phyloP scores from a whole-genome alignment of 2,113 vertebrate species.

The Saguinus imperator region DNA sequence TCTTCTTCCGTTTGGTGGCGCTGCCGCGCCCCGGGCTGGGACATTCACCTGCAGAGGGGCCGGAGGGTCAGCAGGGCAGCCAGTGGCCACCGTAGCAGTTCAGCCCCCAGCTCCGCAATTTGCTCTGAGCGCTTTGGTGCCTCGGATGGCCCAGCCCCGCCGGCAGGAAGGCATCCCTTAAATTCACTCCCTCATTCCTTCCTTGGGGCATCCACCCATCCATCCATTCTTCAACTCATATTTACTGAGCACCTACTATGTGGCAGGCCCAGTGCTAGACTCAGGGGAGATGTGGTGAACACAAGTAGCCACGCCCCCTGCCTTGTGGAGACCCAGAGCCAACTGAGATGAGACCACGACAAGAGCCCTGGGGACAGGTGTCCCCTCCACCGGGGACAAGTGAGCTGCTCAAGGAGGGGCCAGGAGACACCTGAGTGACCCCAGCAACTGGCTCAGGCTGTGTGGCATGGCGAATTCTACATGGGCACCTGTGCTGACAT shows the following conservation, averaged over 20 bases:
- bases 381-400: neutral
- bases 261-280: neutral
- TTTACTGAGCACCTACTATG: neutral
- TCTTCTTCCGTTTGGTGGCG: constrained; percentile 86
- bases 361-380: neutral
- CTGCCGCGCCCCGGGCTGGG: constrained; percentile 74
- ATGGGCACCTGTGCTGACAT: neutral
- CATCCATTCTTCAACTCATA: neutral
- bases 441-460: neutral
- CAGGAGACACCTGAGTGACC: neutral
- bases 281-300: neutral
- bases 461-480: neutral
- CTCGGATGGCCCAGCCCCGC: neutral
- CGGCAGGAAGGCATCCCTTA: neutral
- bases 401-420: neutral
- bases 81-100: fast-evolving
- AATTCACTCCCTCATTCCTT: neutral
- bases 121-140: neutral
- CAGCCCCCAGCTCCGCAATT: neutral
- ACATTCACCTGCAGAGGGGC: constrained; percentile 79
- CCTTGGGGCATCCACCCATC: neutral
- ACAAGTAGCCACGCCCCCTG: no score
- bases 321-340: neutral
- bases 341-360: neutral
- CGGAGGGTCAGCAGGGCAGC: neutral